Base-by-base conservation (phyloP, 2,888 invertebrate species). In the Hipparchia sbordonii region DNA sequence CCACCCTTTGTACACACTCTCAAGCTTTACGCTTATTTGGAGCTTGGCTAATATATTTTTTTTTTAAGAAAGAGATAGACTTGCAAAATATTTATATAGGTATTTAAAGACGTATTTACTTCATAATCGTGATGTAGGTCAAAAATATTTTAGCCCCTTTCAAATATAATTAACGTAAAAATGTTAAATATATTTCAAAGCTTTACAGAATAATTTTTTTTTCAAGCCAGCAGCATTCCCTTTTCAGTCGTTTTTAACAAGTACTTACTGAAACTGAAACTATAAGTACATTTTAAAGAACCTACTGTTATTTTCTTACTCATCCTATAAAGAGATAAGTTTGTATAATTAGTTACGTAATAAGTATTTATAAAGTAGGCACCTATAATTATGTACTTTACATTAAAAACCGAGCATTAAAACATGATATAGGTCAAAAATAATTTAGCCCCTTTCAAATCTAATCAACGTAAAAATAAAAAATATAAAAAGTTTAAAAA, bases 211-310 rank as follows among this genome's bases (percentile, higher is more conserved):
- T 82, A 84, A 51, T 46, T 70, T 73, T 73, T 67, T 69, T 67
- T 79, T 78, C 81, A 83, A 83, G 80, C 81, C 78, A 75, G 77
- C 73, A 88, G 87, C 87, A 85, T 88, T 80, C 87, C 86, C 88
- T 89, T 89, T 91, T 92, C 92, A 90, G 91, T 89, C 82, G 82
- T 84, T 89, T 89, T 86, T 87, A 83, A 87, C 89, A 89, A 88
- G 86, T 88, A 89, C 91, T 90, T 88, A 89, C 89, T 89, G 23
- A 23, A 89, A 85, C 39, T 39, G 5, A 39, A 39, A 39, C 39
- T 39, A 39, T 39, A n/a, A n/a, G n/a, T n/a, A 39, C 39, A 39
- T 39, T 39, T 39, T 39, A 5, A 39, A 4, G 39, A 39, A 39
- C 39, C 5, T 39, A 39, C 39, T 39, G 39, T 39, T 39, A 4